These are phyloP conservation scores for Lysandra coridon DNA, from an alignment of 2,888 invertebrate genomes.

Conservation along the genomic window DNA sequence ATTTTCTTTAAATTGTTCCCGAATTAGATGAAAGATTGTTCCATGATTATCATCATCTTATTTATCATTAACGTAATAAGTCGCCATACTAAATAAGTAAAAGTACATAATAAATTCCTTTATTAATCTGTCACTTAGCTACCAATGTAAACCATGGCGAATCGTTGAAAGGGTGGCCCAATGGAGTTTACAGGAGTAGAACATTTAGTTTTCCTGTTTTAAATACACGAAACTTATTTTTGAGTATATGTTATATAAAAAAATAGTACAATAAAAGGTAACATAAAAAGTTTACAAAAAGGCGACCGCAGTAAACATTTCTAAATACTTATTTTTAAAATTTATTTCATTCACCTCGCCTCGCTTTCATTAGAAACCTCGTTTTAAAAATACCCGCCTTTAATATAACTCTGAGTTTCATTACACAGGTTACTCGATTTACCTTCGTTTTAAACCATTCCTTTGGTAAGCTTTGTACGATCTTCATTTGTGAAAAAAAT, in stretches of 20 bases:
- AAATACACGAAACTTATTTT: too few relatives aligned
- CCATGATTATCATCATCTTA: background rate
- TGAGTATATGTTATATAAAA: too few relatives aligned
- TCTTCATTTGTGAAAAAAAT: background rate
- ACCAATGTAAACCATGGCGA: too few relatives aligned
- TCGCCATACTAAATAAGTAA: too few relatives aligned
- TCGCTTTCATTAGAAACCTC: constrained; percentile 2
- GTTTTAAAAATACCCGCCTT: background rate
- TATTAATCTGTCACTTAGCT: too few relatives aligned
- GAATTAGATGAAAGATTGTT: background rate
- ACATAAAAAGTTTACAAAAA: background rate
- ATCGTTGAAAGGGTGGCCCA: too few relatives aligned
- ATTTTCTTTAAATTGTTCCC: background rate
- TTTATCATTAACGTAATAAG: background rate
- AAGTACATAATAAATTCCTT: too few relatives aligned
- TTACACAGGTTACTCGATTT: background rate
- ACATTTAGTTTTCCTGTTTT: too few relatives aligned
- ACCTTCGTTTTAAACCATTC: background rate
- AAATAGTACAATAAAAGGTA: too few relatives aligned
- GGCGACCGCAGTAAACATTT: background rate
- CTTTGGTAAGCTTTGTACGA: background rate
- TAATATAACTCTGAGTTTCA: background rate
- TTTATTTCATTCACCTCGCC: background rate
- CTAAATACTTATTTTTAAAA: background rate
- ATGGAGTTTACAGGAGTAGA: too few relatives aligned